phyloP scores from a whole-genome alignment of 2,888 invertebrate genomes.

The Epicampocera succincta region DNA sequence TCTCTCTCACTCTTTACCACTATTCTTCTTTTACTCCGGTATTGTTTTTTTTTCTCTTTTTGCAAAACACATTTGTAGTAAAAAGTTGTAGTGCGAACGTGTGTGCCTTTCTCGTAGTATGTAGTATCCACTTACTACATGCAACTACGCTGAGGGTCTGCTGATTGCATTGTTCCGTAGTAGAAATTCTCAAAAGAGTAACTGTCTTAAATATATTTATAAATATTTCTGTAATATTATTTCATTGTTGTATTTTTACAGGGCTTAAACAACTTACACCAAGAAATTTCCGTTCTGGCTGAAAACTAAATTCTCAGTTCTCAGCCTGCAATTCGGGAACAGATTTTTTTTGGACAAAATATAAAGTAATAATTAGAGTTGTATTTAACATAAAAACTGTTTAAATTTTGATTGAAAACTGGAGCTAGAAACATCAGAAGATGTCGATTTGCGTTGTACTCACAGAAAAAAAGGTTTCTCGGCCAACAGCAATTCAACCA shows the following conservation, averaged over 20 bases:
- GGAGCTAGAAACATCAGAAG: too few species aligned
- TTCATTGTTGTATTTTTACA: slow-evolving; percentile 30
- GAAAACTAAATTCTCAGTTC: neutral
- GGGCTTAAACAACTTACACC: neutral
- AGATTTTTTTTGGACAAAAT: too few species aligned
- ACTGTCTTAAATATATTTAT: neutral
- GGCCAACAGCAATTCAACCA: too few species aligned
- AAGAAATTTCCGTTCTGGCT: neutral
- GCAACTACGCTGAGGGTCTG: slow-evolving; percentile 9
- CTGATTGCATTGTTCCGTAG: slow-evolving; percentile 11
- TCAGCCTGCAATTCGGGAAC: too few species aligned
- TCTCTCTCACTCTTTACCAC: slow-evolving; percentile 16
- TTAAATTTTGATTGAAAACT: too few species aligned
- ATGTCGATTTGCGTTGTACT: too few species aligned
- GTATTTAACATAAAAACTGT: too few species aligned
- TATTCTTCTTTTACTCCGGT: slow-evolving; percentile 21
- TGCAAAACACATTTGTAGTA: slow-evolving; percentile 26
- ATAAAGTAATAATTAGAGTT: too few species aligned
- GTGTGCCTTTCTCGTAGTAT: neutral
- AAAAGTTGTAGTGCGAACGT: slow-evolving; percentile 35
- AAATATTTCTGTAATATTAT: neutral
- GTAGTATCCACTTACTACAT: neutral
- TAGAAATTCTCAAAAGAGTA: slow-evolving; percentile 8
- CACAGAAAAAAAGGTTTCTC: too few species aligned
- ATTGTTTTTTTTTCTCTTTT: neutral